These are phyloP conservation scores for Megaceryle alcyon DNA, from an alignment of 2,797 vertebrate species.

Conservation along the genomic window DNA sequence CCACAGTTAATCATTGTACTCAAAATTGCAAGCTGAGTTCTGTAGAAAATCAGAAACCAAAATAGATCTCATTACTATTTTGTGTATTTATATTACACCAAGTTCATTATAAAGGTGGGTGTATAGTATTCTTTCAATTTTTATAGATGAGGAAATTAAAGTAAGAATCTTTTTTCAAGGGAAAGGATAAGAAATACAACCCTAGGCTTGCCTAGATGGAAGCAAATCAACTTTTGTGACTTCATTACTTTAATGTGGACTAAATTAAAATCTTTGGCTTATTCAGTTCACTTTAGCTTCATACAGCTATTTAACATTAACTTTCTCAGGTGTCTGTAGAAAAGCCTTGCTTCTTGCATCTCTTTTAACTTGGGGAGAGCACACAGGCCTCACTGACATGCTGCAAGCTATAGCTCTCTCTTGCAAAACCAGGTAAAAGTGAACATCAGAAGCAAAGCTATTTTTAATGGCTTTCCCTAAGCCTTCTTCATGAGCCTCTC, in stretches of 20 bases:
- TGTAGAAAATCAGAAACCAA: not conserved
- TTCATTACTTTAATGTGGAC: not conserved
- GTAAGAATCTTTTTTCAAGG: not conserved
- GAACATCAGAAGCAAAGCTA: not conserved
- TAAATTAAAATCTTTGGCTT: not conserved
- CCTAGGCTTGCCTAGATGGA: not conserved
- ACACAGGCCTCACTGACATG: not conserved
- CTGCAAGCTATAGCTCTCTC: not conserved
- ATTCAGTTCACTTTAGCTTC: not conserved
- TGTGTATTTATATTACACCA: not conserved
- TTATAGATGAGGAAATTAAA: not conserved
- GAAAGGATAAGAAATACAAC: not conserved
- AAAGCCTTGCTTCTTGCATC: not conserved
- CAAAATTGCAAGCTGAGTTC: not conserved
- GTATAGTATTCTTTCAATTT: not conserved
- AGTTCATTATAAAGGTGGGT: not conserved
- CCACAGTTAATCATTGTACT: not conserved
- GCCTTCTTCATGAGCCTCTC: not conserved
- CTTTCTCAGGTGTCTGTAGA: not conserved
- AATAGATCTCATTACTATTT: not conserved
- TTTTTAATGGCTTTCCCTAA: conserved; percentile 9
- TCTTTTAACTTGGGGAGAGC: not conserved
- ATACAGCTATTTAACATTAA: not conserved
- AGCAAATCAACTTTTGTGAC: not conserved
- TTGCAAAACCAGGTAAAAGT: conserved; percentile 25